Percentiles rank a stretch among this genome's conserved stretches.
Evolutionary conservation across 2,888 invertebrate genomes (phyloP).

Genomic region (Lasiommata megera): DNA sequence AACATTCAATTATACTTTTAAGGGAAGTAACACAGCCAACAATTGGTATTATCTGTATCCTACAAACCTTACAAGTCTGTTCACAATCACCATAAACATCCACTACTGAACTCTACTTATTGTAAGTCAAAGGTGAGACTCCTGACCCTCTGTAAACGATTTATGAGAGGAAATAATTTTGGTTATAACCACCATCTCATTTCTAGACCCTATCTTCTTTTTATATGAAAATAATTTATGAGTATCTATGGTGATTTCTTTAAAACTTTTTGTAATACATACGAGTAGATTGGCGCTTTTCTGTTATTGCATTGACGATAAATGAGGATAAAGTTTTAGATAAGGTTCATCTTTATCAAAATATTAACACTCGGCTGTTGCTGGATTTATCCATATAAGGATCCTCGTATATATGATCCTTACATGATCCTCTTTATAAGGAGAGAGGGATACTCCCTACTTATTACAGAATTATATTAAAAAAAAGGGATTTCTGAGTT

Average conservation of each 20-base stretch:
- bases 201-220: neutral
- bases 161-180: slow-evolving; percentile 13
- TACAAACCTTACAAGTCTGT: slow-evolving; percentile 7
- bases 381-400: too few species aligned
- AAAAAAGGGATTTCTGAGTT: too few species aligned
- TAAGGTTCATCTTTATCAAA: too few species aligned
- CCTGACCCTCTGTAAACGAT: slow-evolving; percentile 13
- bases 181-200: slow-evolving; percentile 1
- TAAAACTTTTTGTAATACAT: too few species aligned
- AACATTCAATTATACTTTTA: neutral
- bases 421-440: too few species aligned
- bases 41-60: slow-evolving; percentile 3
- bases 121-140: slow-evolving; percentile 14
- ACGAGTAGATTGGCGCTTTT: too few species aligned
- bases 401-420: too few species aligned
- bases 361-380: too few species aligned
- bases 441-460: too few species aligned
- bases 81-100: slow-evolving; percentile 15
- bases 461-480: too few species aligned
- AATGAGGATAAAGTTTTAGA: too few species aligned
- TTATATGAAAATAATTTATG: neutral
- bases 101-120: slow-evolving; percentile 17
- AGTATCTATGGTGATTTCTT: neutral
- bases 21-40: slow-evolving; percentile 11
- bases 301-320: too few species aligned